These are phyloP conservation scores for Mya arenaria DNA, from an alignment of 1,140 invertebrate species.

Conservation along the genomic window DNA sequence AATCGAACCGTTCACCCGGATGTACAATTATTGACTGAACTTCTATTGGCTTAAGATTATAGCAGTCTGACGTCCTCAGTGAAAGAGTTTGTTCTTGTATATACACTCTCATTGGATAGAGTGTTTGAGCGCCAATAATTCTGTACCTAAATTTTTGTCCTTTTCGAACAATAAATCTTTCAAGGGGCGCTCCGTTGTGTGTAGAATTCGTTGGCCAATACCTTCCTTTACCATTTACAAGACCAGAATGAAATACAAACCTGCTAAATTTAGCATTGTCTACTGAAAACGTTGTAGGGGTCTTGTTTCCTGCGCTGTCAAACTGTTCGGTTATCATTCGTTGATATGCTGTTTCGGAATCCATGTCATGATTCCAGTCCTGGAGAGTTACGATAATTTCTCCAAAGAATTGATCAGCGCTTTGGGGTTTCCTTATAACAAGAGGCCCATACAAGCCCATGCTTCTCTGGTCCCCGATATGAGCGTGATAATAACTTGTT, in stretches of 20 bases:
- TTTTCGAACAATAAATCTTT: constrained; percentile 53
- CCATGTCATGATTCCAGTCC: constrained; percentile 66
- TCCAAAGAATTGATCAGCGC: constrained; percentile 3
- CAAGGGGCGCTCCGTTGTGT: constrained; percentile 62
- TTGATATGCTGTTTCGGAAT: constrained; percentile 50
- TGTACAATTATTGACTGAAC: constrained; percentile 49
- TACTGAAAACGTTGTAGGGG: constrained; percentile 12
- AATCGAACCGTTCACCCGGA: constrained; percentile 50
- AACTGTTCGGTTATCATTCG: constrained; percentile 56
- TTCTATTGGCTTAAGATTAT: not conserved
- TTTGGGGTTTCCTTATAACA: not conserved
- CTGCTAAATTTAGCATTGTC: constrained; percentile 52
- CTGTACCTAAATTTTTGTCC: constrained; percentile 63
- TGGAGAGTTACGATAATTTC: constrained; percentile 43
- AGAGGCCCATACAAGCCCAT: constrained; percentile 71
- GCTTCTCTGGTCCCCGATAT: constrained; percentile 68
- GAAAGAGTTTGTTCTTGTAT: not conserved
- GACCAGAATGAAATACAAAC: constrained; percentile 62
- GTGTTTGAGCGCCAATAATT: constrained; percentile 37
- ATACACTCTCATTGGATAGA: constrained; percentile 40
- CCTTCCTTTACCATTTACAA: constrained; percentile 72
- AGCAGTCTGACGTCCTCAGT: constrained; percentile 14
- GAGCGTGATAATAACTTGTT: constrained; percentile 75
- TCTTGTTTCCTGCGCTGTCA: not conserved
- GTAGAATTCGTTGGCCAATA: constrained; percentile 39